Evolutionary conservation across 2,888 invertebrate genomes (phyloP).

Genomic region (Globia sparganii): DNA sequence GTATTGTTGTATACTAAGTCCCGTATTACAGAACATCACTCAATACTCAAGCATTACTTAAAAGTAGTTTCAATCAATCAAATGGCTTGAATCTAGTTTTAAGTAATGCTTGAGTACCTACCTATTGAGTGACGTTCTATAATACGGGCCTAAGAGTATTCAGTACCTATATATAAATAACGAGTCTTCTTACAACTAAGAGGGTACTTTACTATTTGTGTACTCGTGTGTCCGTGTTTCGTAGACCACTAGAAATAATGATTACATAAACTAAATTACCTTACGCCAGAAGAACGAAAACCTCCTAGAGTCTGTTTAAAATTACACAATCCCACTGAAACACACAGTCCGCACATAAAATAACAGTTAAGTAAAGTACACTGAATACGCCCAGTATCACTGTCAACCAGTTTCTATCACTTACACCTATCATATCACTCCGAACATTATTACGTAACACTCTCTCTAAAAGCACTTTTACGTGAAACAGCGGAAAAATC

Average conservation of each 20-base stretch:
- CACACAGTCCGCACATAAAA: conserved; percentile 30
- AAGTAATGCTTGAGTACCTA: too few relatives aligned
- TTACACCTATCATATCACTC: conserved; percentile 68
- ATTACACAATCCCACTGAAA: conserved; percentile 40
- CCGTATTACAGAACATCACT: too few relatives aligned
- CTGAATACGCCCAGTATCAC: conserved; percentile 46
- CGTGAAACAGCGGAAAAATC: conserved; percentile 64
- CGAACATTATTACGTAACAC: conserved; percentile 69
- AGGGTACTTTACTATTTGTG: not conserved
- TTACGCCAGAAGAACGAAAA: conserved; percentile 10
- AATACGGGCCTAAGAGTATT: not conserved
- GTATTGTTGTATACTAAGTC: not conserved
- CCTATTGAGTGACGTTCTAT: too few relatives aligned
- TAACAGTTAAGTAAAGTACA: conserved; percentile 47
- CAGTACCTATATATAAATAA: not conserved
- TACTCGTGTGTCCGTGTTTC: not conserved
- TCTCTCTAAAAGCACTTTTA: conserved; percentile 70
- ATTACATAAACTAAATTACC: conserved; percentile 32
- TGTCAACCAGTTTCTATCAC: conserved; percentile 55
- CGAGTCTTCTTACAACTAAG: not conserved
- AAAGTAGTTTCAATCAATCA: too few relatives aligned
- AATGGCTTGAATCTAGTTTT: too few relatives aligned
- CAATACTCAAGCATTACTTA: too few relatives aligned
- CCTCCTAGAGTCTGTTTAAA: conserved; percentile 21
- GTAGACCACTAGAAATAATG: not conserved